These are phyloP conservation scores for Hyperopisus bebe DNA, from an alignment of 2,113 vertebrate species.

Conservation along the genomic window DNA sequence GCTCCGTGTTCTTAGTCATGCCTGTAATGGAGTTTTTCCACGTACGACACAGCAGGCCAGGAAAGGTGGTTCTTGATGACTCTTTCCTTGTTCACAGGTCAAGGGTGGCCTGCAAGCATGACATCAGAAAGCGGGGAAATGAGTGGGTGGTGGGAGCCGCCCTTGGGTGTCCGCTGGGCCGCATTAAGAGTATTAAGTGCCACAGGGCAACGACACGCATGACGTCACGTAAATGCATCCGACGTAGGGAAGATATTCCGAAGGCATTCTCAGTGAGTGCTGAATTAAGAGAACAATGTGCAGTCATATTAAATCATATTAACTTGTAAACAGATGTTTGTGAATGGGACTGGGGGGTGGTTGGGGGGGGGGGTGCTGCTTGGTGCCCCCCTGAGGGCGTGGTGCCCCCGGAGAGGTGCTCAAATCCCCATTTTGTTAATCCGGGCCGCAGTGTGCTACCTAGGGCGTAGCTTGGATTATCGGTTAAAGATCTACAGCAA, in stretches of 20 bases:
- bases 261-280: background rate
- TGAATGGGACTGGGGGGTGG: background rate
- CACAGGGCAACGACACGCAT: background rate
- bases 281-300: background rate
- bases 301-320: background rate
- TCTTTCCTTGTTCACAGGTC: constrained; percentile 24
- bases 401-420: background rate
- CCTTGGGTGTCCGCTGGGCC: background rate
- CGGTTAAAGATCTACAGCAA: background rate
- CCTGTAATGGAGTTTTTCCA: background rate
- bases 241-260: background rate
- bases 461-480: background rate
- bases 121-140: constrained; percentile 20
- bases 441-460: background rate
- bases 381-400: background rate
- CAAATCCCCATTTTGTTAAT: background rate
- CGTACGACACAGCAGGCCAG: background rate
- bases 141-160: constrained; percentile 7
- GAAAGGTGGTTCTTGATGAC: background rate
- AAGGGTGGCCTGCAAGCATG: constrained; percentile 5
- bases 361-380: background rate
- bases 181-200: background rate
- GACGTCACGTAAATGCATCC: background rate
- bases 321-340: background rate
- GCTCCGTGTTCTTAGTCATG: background rate